Percentiles rank a stretch among this genome's conserved stretches.
These are phyloP conservation scores for Pachycephala philippinensis DNA, from an alignment of 2,113 vertebrate species.

Conservation along the genomic window DNA sequence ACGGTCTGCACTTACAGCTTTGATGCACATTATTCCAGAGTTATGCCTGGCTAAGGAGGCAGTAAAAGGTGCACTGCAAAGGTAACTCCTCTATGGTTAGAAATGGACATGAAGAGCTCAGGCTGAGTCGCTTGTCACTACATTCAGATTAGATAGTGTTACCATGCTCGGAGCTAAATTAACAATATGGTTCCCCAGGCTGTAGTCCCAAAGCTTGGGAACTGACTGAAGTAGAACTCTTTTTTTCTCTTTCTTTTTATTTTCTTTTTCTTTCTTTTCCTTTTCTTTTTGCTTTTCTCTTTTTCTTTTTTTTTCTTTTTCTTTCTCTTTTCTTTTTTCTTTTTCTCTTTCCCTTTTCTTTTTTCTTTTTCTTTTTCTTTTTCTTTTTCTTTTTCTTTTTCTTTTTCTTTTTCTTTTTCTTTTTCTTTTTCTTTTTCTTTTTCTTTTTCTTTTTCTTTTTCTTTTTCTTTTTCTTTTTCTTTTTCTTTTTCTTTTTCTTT, in stretches of 20 bases:
- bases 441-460: fast-evolving
- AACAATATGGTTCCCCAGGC: background rate
- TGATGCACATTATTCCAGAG: fast-evolving
- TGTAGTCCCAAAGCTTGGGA: background rate
- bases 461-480: no score
- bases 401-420: no score
- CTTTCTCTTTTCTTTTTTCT: background rate
- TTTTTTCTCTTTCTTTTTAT: fast-evolving
- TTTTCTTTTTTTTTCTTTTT: no score
- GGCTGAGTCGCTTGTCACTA: background rate
- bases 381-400: background rate
- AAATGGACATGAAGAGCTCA: background rate
- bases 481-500: fast-evolving
- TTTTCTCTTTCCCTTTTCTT: fast-evolving
- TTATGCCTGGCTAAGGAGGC: background rate
- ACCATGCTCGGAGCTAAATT: background rate
- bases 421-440: fast-evolving
- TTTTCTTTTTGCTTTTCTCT: fast-evolving
- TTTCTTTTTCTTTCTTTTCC: fast-evolving
- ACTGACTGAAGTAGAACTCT: background rate
- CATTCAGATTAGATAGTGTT: background rate
- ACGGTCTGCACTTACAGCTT: fast-evolving
- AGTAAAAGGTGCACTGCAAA: background rate
- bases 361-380: fast-evolving
- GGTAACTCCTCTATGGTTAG: background rate